Base-by-base conservation (phyloP, 2,113 vertebrate species). In the Amphiprion ocellaris region DNA sequence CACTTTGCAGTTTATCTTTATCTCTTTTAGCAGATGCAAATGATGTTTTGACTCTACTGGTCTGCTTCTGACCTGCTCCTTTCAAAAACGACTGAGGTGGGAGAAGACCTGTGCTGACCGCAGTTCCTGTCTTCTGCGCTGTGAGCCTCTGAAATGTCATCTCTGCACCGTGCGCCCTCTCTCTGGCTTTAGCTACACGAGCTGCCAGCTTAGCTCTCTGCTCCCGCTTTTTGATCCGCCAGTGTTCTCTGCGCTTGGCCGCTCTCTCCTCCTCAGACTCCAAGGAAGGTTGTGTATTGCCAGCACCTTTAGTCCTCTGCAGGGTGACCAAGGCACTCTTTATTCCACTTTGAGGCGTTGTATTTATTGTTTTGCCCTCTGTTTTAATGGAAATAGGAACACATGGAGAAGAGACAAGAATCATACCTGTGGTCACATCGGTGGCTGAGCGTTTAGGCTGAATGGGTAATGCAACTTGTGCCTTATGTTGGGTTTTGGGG, bases 201-300 rank as follows among this genome's bases (percentile, higher is more conserved):
- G 88, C 89, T 0, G 94, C 94, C 49, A 85, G 56, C 82, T 92
- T 95, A 10, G 94, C 94, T 64, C 94, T 90, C 80, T 95, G 95
- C 71, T 94, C 93, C 53, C 94, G 81, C 75, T 95, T 95, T 83
- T 95, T 95, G 47, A 95, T 87, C 24, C 94, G 87, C 95, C 94
- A 95, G 4, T 90, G 89, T 75, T 95, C 94, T 47, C 95, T 85
- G 28, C 94, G 94, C 37, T 70, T 93, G 23, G 94, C 92, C 0
- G 90, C 91, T 24, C 55, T 93, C 81, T 95, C 92, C 60, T 95
- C 94, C 64, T 95, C 94, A 0, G 90, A 84, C 83, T 86, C 82
- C 5, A 39, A 11, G 1, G 53, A 16, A 33, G 60, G 30, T 41
- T 37, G 79, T 21, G 50, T 46, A 10, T 30, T 54, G 28, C 54